Evolutionary conservation across 2,113 vertebrate species (phyloP), one percentile per base, ranked within the genome.

Genomic region (Pangasianodon hypophthalmus): DNA sequence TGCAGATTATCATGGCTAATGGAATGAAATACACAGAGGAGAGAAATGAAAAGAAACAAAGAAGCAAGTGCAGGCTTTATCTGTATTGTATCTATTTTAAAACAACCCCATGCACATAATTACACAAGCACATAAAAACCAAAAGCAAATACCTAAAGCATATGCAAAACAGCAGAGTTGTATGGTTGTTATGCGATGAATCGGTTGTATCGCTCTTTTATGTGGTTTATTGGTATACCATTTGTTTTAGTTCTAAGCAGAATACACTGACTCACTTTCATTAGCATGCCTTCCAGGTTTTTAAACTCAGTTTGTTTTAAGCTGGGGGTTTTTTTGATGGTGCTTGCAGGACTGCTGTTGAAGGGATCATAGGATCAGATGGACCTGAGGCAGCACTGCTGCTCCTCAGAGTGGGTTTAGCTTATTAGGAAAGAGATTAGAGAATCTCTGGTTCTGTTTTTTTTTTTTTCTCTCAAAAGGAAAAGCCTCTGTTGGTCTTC

Each of bases 361-460:
- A 84, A 83, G 75, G 80, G 85, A 80, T 82, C 41, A 84, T 60
- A 52, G 81, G 83, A 89, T 86, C 79, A 90, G 89, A 54, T 81
- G 85, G 85, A 90, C 89, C 91, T 60, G 50, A 81, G 89, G 91
- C 87, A 80, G 64, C 86, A 89, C 85, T 87, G 75, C 75, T 86
- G 75, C 60, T 89, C 85, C 88, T 90, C 80, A 89, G 80, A 88
- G 80, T 82, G 56, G 89, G 85, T 87, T 90, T 89, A 90, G 85
- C 79, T 26, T 92, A 92, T 89, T 90, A 89, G 89, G 80, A 87
- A 62, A 73, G 85, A 92, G 91, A 89, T 92, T 90, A 92, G 90
- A 92, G 89, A 75, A 21, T 87, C 85, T 84, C 67, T 88, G 44
- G 88, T 46, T 89, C 88, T 90, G 80, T 58, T 88, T 88, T 88